Evolutionary conservation across 2,113 vertebrate genomes (phyloP), one percentile per base, ranked within the genome.

Genomic region (Psephotus haematonotus): DNA sequence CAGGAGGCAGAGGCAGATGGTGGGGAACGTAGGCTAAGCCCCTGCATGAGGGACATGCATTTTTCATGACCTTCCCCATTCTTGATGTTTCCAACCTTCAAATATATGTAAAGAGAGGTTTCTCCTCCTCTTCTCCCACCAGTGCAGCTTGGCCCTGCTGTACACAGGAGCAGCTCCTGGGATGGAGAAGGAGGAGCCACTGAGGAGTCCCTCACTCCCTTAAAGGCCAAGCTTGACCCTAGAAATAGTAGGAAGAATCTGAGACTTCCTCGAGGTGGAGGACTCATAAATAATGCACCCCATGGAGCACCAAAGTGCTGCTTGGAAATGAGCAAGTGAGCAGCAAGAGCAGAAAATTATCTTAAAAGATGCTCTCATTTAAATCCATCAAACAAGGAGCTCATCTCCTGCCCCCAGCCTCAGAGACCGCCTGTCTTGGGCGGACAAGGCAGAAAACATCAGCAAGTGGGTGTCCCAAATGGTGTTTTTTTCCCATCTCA

Each of bases 21-120:
- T 79, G 79, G 70, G 90, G 88, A 90, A 88, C 28, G 33, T 50
- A 96, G 85, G 69, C 69, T 60, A 84, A 87, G 69, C 33, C 62
- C 41, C 19, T 77, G 74, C 49, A 52, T 55, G 53, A 90, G 25
- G 19, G 31, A 11, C 68, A 92, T 88, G 49, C 28, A 82, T 93
- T 87, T 96, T 95, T 95, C 71, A 95, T 65, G 3, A 63, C 18
- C 52, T 90, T 88, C 44, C 37, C 41, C 37, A 37, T 67, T 37
- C 52, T 75, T 57, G 50, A 7, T 88, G 67, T 82, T 92, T 80
- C 80, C 70, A 92, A 82, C 52, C 35, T 82, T 82, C 88, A 90
- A 88, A 75, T 33, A 35, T 13, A 77, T 29, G 2, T 18, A 83
- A 47, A 92, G n/a, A 86, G 17, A 46, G 19, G 25, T 29, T 82